A percentile compares a stretch with the other conserved stretches of the same genome.
These are phyloP conservation scores for Listrodromus nycthemerus DNA, from an alignment of 2,888 invertebrate genomes.

Conservation along the genomic window DNA sequence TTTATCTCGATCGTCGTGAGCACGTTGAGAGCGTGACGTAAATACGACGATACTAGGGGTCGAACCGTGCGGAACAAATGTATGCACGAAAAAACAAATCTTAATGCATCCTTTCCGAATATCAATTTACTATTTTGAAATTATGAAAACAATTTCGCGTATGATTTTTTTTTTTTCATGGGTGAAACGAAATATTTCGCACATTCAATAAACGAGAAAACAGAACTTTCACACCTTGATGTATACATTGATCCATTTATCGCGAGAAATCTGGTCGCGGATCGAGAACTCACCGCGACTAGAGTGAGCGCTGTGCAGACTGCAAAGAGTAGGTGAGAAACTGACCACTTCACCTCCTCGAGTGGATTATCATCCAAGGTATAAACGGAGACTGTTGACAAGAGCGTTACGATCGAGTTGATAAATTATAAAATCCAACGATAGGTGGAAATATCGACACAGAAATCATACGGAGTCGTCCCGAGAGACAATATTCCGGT, in stretches of 20 bases:
- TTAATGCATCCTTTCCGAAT: too few species aligned
- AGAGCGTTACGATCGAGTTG: not conserved
- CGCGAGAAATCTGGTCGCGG: slow-evolving; percentile 25
- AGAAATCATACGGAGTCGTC: slow-evolving; percentile 21
- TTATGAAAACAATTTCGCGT: too few species aligned
- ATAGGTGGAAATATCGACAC: slow-evolving; percentile 11
- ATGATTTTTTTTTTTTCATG: not conserved
- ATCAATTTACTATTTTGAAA: too few species aligned
- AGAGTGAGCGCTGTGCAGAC: not conserved
- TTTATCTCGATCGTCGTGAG: not conserved
- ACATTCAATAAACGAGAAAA: slow-evolving; percentile 2
- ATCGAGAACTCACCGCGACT: not conserved
- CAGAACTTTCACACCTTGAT: slow-evolving; percentile 24
- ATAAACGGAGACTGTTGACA: not conserved
- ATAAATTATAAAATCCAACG: not conserved
- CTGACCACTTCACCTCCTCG: not conserved
- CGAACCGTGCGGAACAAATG: not conserved
- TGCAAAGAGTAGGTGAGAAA: slow-evolving; percentile 15
- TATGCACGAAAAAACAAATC: not conserved
- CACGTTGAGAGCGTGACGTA: not conserved
- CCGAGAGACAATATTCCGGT: slow-evolving; percentile 22
- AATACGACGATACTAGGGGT: not conserved
- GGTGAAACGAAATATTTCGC: not conserved
- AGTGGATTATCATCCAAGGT: not conserved
- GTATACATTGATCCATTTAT: slow-evolving; percentile 31